Evolutionary conservation across 2,113 vertebrate species (phyloP), one percentile per base, ranked within the genome.

Genomic region (Theristicus caerulescens): DNA sequence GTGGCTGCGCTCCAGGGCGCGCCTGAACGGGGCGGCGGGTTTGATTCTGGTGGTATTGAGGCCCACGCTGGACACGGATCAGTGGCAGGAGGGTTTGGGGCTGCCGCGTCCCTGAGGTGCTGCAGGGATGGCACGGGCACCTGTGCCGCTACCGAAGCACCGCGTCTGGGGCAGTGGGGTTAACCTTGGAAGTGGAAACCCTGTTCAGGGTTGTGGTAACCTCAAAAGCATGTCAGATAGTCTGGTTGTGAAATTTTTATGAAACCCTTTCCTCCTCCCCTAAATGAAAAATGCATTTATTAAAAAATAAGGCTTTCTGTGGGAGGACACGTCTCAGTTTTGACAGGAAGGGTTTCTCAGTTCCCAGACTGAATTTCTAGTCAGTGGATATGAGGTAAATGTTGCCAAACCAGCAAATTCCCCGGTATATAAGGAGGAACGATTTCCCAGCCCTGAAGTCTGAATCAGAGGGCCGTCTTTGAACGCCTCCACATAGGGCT

Each of bases 401-500:
- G 6, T 31, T 40, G n/a, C 66, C 32, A 19, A 18, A 13, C 17
- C 59, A 20, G 44, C 15, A n/a, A 51, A 77, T 62, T 32, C 18
- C 11, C 11, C 18, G 5, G 0, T 6, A 2, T 4, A 2, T 9
- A 5, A 17, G 5, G 36, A 58, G 58, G 12, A 58, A 18, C 0
- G 1, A 27, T 49, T 62, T 66, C 19, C 2, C 11, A 10, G 13
- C 13, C 49, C 9, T 15, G 31, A 2, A 4, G 11, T 11, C 24
- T 24, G n/a, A 16, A 12, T 38, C 2, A 3, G 12, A 29, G 24
- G 15, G 36, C 47, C 44, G 22, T 11, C 31, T 31, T 20, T 19
- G 52, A 36, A 7, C 6, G 0, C 13, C 24, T 62, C 19, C 36
- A 1, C 11, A 4, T 26, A 15, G 24, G 6, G 24, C 20, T 36